Evolutionary conservation across 2,888 invertebrate species (phyloP).

Genomic region (Scaptomyza parva): DNA sequence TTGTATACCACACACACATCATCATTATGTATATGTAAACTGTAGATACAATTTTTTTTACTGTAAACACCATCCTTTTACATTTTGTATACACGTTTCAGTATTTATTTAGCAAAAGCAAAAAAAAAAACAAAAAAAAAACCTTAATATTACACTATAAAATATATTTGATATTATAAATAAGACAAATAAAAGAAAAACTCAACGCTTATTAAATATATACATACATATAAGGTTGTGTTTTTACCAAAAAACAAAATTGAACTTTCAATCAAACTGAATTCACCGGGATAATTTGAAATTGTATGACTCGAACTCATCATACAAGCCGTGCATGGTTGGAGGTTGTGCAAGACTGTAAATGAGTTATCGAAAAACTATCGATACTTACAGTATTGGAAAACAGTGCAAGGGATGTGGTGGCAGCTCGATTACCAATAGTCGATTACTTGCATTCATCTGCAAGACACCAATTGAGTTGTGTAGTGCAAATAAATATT

Average conservation of each 20-base stretch:
- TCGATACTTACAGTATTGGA: constrained; percentile 19
- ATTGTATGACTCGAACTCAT: constrained; percentile 15
- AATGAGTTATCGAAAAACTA: not conserved
- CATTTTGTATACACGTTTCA: constrained; percentile 72
- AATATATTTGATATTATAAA: constrained; percentile 69
- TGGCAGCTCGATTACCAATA: constrained; percentile 24
- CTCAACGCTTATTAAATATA: constrained; percentile 75
- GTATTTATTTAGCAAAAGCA: constrained; percentile 75
- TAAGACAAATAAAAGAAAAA: constrained; percentile 73
- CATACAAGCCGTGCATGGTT: constrained; percentile 40
- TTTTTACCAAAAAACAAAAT: constrained; percentile 56
- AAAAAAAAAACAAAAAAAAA: no score
- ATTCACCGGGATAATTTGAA: constrained; percentile 2
- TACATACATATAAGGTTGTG: constrained; percentile 66
- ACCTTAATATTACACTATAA: constrained; percentile 48
- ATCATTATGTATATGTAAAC: constrained; percentile 58
- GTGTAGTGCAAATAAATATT: constrained; percentile 50
- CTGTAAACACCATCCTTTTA: constrained; percentile 56
- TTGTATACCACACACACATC: constrained; percentile 60
- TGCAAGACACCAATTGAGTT: constrained; percentile 36
- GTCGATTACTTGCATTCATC: constrained; percentile 33
- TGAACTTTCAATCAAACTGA: constrained; percentile 14
- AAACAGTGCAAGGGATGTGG: constrained; percentile 17
- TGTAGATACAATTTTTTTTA: constrained; percentile 63
- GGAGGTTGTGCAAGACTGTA: constrained; percentile 6